These are phyloP conservation scores for Odontophorus gujanensis DNA, from an alignment of 2,113 vertebrate species.

Conservation along the genomic window DNA sequence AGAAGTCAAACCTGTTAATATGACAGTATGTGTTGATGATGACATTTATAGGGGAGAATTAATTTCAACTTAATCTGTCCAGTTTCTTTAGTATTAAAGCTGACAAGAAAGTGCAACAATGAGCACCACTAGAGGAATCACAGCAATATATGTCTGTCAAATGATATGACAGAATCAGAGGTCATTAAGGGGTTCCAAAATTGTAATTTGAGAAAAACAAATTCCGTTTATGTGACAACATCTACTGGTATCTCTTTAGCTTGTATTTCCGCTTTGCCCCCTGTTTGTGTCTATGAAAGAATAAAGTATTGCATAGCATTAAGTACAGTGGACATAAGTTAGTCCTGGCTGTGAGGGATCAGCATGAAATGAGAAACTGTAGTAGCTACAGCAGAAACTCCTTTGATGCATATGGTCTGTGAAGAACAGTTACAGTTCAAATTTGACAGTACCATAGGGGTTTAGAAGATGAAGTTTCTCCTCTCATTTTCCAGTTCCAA, in stretches of 20 bases:
- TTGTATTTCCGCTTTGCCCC: conserved; percentile 70
- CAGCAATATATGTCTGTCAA: conserved; percentile 68
- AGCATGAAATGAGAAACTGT: conserved; percentile 37
- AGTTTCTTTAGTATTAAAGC: conserved; percentile 73
- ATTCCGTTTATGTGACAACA: conserved; percentile 67
- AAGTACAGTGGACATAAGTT: conserved; percentile 65
- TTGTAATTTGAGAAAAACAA: conserved; percentile 75
- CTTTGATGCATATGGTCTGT: background rate
- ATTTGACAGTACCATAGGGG: background rate
- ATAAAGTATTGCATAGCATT: conserved; percentile 47
- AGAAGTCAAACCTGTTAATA: conserved; percentile 40
- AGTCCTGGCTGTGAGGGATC: conserved; percentile 47
- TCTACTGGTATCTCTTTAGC: conserved; percentile 67
- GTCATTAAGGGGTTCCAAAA: conserved; percentile 67
- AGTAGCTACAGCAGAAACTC: background rate
- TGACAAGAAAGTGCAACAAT: conserved; percentile 72
- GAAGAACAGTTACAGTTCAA: background rate
- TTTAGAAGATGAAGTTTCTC: background rate
- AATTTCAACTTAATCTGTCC: conserved; percentile 74
- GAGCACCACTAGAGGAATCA: conserved; percentile 76
- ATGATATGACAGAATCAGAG: conserved; percentile 68
- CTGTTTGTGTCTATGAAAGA: conserved; percentile 66
- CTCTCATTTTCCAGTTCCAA: background rate
- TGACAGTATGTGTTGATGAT: conserved; percentile 56
- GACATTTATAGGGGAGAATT: conserved; percentile 70